Percentiles rank a stretch among this genome's conserved stretches.
Evolutionary conservation across 2,113 vertebrate genomes (phyloP).

Genomic region (Chlorocebus sabaeus): DNA sequence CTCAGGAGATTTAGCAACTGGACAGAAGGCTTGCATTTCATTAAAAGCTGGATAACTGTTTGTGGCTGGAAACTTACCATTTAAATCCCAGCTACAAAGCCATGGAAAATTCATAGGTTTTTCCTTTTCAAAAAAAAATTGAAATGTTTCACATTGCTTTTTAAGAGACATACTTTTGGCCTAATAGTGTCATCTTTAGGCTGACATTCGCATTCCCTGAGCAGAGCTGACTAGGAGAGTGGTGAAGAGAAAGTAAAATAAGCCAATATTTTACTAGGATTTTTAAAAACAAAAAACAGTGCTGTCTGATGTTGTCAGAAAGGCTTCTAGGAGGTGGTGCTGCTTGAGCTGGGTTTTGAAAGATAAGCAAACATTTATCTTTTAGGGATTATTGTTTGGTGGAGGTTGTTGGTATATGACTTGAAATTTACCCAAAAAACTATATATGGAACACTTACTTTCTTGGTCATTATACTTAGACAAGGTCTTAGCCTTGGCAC

Average conservation of each 20-base stretch:
- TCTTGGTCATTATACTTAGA: accelerated
- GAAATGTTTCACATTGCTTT: not conserved
- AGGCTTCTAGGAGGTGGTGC: not conserved
- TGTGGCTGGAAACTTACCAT: not conserved
- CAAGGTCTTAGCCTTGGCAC: accelerated
- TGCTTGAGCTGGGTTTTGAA: not conserved
- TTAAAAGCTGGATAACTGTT: not conserved
- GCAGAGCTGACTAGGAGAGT: not conserved
- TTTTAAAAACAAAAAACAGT: not conserved
- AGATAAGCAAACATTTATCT: not conserved
- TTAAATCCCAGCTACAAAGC: not conserved
- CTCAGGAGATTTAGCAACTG: not conserved
- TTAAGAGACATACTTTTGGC: slow-evolving; percentile 27
- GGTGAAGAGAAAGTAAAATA: not conserved
- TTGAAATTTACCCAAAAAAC: not conserved
- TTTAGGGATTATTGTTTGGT: not conserved
- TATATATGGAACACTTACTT: accelerated
- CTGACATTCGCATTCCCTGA: not conserved
- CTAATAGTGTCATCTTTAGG: slow-evolving; percentile 23
- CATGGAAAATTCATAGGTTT: not conserved
- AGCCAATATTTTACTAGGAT: not conserved
- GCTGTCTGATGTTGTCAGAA: not conserved
- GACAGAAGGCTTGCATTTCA: not conserved
- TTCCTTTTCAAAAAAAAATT: not conserved
- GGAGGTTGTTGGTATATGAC: not conserved